Base-by-base conservation (phyloP, 1,140 invertebrate species). In the Lasaia peninsularis region DNA sequence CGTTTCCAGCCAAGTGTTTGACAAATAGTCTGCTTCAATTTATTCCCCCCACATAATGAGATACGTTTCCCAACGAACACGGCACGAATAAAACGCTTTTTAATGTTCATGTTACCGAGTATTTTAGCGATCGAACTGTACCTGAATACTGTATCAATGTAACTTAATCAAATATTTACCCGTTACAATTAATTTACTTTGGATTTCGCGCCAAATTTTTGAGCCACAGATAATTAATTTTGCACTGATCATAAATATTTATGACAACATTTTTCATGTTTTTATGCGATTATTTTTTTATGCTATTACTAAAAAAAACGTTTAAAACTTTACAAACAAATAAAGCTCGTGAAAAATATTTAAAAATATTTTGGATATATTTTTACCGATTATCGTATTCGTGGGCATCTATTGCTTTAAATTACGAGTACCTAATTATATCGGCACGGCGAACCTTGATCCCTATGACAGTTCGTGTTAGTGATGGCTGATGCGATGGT, bases 1-100 rank as follows among this genome's bases (percentile, higher is more conserved):
- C 76, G 72, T 54, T 70, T 69, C 60, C 73, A 69, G 69, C 71
- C 67, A 75, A 86, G 83, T 86, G 80, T 80, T 86, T 80, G 75
- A 75, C 83, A 86, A 84, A 86, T 80, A 86, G 76, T 80, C 73
- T 66, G 73, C 65, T 77, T 75, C 80, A 80, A 84, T 86, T 83
- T 84, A 84, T 82, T 78, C 70, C 63, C 40, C 72, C 71, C 71
- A 75, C 69, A 78, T 86, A 86, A 86, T 84, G 80, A 86, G 80
- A 80, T 80, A 75, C 77, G 76, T 73, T 79, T 71, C 62, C 69
- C 65, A 72, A 74, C 76, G 71, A 76, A 73, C 71, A 75, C 69
- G 71, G 50, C 63, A 66, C 62, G 62, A 67, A 80, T 80, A 75
- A 77, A 82, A 73, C 64, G 67, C 62, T 72, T 58, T 78, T 77